Evolutionary conservation across 2,113 vertebrate genomes (phyloP), one percentile per base, ranked within the genome.

Genomic region (Lethenteron camtschaticum): DNA sequence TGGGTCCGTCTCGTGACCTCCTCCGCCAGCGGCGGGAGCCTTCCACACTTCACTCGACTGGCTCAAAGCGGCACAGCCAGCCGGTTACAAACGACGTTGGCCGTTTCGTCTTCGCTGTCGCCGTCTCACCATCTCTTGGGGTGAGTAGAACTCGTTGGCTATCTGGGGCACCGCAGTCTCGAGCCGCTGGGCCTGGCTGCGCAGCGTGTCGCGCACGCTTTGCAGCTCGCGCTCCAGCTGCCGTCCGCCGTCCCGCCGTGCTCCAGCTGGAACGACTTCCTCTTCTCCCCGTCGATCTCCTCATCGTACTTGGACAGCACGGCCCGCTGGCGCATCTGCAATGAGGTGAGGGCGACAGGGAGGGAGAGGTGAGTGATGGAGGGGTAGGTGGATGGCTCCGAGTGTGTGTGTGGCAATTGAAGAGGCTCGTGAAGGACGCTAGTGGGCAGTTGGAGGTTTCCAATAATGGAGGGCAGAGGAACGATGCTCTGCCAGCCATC

Each of bases 241-340:
- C 85, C 84, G 0, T 86, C 83, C 0, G 84, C 86, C 3, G 73
- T 75, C 57, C 88, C 89, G 0, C 84, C 83, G 0, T 81, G 70
- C 9, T 77, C 83, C 71, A 92, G 70, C 2, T 81, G 78, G 78
- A 91, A 91, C 2, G 85, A 84, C 57, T 83, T 85, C 16, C 84
- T 88, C 78, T 86, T 85, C 75, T 88, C 87, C 0, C 88, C 87
- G 0, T 90, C 86, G 1, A 92, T 86, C 75, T 90, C 87, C 72
- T 90, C 88, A 1, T 91, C 89, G 0, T 92, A 91, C 74, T 92
- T 90, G 16, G 86, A 81, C 68, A 92, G 80, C 11, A 92, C 79
- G 1, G 81, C 73, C 41, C 76, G 83, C 3, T 78, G 69, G 69
- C 86, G 87, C 6, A 84, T 76, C 84, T 85, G 69, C 12, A 68